These are phyloP conservation scores for Drosophila pandora DNA, from an alignment of 1,140 invertebrate species.

Conservation along the genomic window DNA sequence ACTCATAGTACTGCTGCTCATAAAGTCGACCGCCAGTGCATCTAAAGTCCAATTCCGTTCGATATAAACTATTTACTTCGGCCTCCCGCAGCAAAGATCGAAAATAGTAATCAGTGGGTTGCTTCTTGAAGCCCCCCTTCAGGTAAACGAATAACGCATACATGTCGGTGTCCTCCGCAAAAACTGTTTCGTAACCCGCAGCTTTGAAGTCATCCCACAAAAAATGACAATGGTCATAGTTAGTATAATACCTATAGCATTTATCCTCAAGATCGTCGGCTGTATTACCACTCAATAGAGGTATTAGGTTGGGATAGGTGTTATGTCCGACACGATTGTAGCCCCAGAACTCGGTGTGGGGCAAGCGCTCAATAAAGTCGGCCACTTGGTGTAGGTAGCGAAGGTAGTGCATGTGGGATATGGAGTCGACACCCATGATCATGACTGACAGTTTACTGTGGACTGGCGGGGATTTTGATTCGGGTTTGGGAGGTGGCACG, in stretches of 20 bases:
- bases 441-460: slow-evolving; percentile 3
- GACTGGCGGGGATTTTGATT: no score
- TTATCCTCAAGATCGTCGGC: neutral
- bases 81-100: slow-evolving; percentile 8
- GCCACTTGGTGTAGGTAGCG: slow-evolving; percentile 14
- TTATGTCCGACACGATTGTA: slow-evolving; percentile 13
- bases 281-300: neutral
- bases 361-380: neutral
- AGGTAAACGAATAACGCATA: slow-evolving; percentile 2
- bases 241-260: neutral
- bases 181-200: slow-evolving; percentile 6
- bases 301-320: slow-evolving; percentile 18
- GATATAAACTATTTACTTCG: neutral
- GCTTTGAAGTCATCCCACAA: slow-evolving; percentile 19
- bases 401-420: slow-evolving; percentile 24
- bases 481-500: neutral
- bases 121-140: neutral
- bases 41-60: neutral
- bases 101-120: slow-evolving; percentile 14
- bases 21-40: slow-evolving; percentile 15
- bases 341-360: slow-evolving; percentile 29
- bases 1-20: slow-evolving; percentile 1
- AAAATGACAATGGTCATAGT: slow-evolving; percentile 12
- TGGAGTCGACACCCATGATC: slow-evolving; percentile 17
- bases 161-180: slow-evolving; percentile 6